Conservation (phyloP, 2,888 invertebrate species). For the Plutella xylostella region DNA sequence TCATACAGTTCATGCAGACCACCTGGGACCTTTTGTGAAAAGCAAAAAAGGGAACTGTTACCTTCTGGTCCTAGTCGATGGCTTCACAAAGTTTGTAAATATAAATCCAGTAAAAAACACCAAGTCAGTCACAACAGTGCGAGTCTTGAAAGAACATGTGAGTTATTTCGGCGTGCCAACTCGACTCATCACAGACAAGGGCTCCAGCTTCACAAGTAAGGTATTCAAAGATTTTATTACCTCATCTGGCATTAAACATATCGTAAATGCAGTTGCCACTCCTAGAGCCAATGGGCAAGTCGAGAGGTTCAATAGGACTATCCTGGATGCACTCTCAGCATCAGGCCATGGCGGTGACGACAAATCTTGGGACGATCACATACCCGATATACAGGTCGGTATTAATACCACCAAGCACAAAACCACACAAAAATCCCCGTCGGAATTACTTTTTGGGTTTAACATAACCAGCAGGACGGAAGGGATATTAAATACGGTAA, state of each 20-base stretch:
- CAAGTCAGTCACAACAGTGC: not conserved
- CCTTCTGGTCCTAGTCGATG: not conserved
- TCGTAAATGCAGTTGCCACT: conserved; percentile 19
- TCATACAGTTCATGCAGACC: not conserved
- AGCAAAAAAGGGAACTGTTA: not conserved
- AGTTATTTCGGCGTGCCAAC: not conserved
- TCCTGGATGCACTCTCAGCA: conserved; percentile 13
- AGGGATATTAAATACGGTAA: no score
- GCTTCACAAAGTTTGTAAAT: conserved; percentile 2
- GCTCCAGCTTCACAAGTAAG: not conserved
- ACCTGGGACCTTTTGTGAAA: not conserved
- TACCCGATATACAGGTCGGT: no score
- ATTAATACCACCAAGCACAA: no score
- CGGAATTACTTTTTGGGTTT: no score
- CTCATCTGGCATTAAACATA: conserved; percentile 8
- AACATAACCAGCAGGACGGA: no score
- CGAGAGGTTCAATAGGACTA: conserved; percentile 19
- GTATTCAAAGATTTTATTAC: not conserved
- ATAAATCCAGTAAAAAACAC: not conserved
- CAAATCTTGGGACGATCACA: no score
- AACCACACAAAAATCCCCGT: no score
- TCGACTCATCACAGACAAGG: conserved; percentile 1
- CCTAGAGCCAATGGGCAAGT: conserved; percentile 21
- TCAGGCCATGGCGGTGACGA: no score
- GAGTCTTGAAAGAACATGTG: not conserved